Evolutionary conservation across 1,140 invertebrate species (phyloP).

Genomic region (Lordiphosa mommai): DNA sequence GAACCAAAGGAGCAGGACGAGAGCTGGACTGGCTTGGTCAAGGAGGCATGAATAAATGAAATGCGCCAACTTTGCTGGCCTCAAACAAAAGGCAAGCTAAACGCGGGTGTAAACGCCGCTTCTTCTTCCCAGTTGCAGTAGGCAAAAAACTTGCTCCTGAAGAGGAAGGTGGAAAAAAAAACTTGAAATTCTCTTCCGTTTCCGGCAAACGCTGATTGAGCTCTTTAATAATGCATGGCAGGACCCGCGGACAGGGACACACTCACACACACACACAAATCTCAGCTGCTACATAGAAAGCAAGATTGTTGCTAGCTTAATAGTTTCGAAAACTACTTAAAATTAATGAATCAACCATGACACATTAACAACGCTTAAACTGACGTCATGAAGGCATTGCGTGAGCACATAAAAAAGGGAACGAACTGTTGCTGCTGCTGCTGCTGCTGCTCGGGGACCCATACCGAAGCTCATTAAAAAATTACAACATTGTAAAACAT

Average conservation of each 20-base stretch:
- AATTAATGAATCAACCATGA: slow-evolving; percentile 71
- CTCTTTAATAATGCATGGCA: slow-evolving; percentile 64
- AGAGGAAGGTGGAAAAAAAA: slow-evolving; percentile 15
- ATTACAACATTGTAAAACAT: slow-evolving; percentile 69
- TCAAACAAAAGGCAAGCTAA: slow-evolving; percentile 65
- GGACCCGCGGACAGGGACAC: background rate
- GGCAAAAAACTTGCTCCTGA: slow-evolving; percentile 13
- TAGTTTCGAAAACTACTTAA: slow-evolving; percentile 64
- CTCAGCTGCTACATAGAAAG: slow-evolving; percentile 8
- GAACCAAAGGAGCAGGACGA: background rate
- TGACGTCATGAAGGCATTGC: slow-evolving; percentile 52
- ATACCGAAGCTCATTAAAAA: slow-evolving; percentile 43
- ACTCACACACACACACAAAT: slow-evolving; percentile 23
- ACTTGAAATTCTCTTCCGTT: slow-evolving; percentile 50
- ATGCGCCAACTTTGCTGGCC: slow-evolving; percentile 62
- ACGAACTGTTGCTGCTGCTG: slow-evolving; percentile 2
- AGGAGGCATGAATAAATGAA: slow-evolving; percentile 73
- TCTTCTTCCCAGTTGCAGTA: slow-evolving; percentile 20
- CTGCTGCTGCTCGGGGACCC: slow-evolving; percentile 25
- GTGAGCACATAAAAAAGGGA: slow-evolving; percentile 11
- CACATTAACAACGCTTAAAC: slow-evolving; percentile 54
- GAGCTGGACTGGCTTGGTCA: slow-evolving; percentile 34
- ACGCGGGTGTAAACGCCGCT: slow-evolving; percentile 60
- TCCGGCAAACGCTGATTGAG: slow-evolving; percentile 59
- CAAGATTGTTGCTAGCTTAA: slow-evolving; percentile 51